Evolutionary conservation across 2,888 invertebrate genomes (phyloP).

Genomic region (Lepetodrilus schrolli): DNA sequence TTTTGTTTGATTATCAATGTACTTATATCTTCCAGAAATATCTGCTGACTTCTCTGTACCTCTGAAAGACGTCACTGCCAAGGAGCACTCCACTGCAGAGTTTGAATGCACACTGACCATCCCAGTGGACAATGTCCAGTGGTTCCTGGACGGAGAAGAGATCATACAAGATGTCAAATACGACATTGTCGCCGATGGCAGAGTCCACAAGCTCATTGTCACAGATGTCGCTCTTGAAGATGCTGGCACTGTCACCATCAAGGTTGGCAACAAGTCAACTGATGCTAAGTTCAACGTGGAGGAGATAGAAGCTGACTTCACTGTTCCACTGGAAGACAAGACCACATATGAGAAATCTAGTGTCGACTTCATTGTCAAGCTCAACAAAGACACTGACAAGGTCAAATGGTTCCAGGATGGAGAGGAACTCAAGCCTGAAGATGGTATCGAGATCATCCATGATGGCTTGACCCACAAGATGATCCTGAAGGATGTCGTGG

Average conservation of each 20-base stretch:
- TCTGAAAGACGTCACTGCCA: slow-evolving; percentile 46
- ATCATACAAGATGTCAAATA: slow-evolving; percentile 83
- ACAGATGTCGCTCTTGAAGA: slow-evolving; percentile 42
- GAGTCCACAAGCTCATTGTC: slow-evolving; percentile 50
- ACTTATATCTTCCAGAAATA: slow-evolving; percentile 46
- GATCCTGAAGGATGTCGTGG: slow-evolving; percentile 48
- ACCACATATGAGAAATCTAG: slow-evolving; percentile 46
- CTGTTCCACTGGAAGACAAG: slow-evolving; percentile 87
- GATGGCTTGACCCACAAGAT: slow-evolving; percentile 56
- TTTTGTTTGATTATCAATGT: too few relatives aligned
- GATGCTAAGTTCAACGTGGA: slow-evolving; percentile 42
- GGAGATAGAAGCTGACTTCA: slow-evolving; percentile 91
- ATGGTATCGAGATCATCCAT: slow-evolving; percentile 48
- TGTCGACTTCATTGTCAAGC: slow-evolving; percentile 86
- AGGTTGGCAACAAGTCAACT: slow-evolving; percentile 44
- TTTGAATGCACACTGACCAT: slow-evolving; percentile 95
- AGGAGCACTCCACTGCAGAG: slow-evolving; percentile 78
- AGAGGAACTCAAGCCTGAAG: slow-evolving; percentile 71
- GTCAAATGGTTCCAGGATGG: slow-evolving; percentile 84
- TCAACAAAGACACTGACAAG: slow-evolving; percentile 85
- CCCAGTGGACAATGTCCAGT: slow-evolving; percentile 91
- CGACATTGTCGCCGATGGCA: slow-evolving; percentile 79
- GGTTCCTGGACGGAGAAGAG: slow-evolving; percentile 89
- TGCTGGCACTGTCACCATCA: slow-evolving; percentile 50
- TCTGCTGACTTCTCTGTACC: slow-evolving; percentile 46